These are phyloP conservation scores for Steatocranus sp. DNA, from an alignment of 2,797 vertebrate species.

Conservation along the genomic window DNA sequence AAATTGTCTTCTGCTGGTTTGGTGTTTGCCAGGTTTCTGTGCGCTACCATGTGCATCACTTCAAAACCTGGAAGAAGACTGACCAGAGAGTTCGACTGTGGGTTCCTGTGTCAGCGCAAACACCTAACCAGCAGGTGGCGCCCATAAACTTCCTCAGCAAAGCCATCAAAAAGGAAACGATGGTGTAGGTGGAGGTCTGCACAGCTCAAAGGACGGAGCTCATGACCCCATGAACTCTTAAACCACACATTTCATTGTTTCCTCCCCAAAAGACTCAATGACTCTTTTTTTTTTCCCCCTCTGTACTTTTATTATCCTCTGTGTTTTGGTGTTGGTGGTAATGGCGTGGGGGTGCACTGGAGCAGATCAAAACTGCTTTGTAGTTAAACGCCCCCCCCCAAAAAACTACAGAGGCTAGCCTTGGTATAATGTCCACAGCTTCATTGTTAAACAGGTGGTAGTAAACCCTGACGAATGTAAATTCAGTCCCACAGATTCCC, in stretches of 20 bases:
- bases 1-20: not conserved
- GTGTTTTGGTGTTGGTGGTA: not conserved
- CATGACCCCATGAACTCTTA: not conserved
- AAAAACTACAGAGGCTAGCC: not conserved
- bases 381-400: accelerated
- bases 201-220: not conserved
- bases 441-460: not conserved
- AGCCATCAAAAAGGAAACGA: conserved; percentile 56
- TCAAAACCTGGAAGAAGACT: conserved; percentile 58
- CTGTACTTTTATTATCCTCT: accelerated
- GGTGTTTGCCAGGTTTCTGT: conserved; percentile 58
- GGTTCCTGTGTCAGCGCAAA: conserved; percentile 8
- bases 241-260: not conserved
- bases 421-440: not conserved
- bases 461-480: accelerated
- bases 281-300: not conserved
- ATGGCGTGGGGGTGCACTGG: not conserved
- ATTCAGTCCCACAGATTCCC: not conserved
- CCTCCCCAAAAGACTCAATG: not conserved
- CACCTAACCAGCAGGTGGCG: not conserved
- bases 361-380: not conserved
- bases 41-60: conserved; percentile 66
- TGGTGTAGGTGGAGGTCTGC: conserved; percentile 39
- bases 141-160: conserved; percentile 24
- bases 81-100: conserved; percentile 64